Conservation (phyloP, 2,113 vertebrate species). For the Festucalex cinctus region DNA sequence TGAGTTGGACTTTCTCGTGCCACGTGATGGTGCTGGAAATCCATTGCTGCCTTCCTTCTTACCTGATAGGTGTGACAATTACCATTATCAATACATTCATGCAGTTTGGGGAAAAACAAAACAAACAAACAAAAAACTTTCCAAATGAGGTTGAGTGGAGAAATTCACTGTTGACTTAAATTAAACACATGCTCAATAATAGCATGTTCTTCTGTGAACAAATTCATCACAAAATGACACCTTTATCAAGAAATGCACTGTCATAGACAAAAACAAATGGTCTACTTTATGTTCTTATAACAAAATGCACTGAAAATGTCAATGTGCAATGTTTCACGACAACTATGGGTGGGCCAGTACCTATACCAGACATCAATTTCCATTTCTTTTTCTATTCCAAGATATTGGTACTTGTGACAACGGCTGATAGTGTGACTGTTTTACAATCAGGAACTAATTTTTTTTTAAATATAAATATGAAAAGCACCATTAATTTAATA, state of each 20-base stretch:
- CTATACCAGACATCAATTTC: too few species aligned
- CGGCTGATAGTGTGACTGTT: too few species aligned
- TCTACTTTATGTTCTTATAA: not conserved
- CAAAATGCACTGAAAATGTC: not conserved
- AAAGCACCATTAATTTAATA: too few species aligned
- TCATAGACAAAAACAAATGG: too few species aligned
- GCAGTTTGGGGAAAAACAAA: not conserved
- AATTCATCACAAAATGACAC: not conserved
- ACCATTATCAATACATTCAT: conserved; percentile 12
- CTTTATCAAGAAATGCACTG: too few species aligned
- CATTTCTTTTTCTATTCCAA: too few species aligned
- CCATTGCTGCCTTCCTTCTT: conserved; percentile 52
- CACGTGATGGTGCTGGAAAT: conserved; percentile 53
- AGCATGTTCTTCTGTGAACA: too few species aligned
- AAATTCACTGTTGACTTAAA: not conserved
- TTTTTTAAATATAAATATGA: too few species aligned
- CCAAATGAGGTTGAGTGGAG: not conserved
- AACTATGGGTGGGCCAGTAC: not conserved
- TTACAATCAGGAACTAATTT: too few species aligned
- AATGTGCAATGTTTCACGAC: not conserved
- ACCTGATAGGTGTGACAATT: conserved; percentile 42
- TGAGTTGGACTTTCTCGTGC: conserved; percentile 71
- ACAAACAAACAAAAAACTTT: not conserved
- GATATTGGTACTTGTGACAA: too few species aligned
- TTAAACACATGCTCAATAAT: too few species aligned